phyloP scores from a whole-genome alignment of 2,797 vertebrate genomes.

The Gila robusta region DNA sequence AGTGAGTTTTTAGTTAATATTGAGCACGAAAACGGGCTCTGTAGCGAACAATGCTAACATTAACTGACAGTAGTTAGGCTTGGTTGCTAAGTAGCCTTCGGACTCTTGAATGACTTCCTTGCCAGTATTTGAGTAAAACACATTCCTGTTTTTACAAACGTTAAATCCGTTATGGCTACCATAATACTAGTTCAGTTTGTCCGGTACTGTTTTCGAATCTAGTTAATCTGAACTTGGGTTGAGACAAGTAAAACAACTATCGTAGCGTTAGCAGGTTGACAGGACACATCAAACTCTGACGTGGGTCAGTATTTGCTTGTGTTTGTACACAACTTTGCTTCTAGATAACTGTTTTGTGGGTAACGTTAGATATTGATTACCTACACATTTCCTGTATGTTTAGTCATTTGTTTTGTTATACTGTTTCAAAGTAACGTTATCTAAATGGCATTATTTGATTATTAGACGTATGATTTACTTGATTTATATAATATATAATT shows the following conservation, averaged over 20 bases:
- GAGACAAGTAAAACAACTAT: background rate
- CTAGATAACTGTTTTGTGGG: background rate
- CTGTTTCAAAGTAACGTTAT: background rate
- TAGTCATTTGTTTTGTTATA: background rate
- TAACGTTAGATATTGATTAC: background rate
- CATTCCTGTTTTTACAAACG: background rate
- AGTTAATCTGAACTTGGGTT: background rate
- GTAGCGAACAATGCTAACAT: constrained; percentile 5
- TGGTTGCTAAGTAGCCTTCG: constrained; percentile 36
- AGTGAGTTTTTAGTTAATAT: background rate
- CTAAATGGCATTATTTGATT: background rate
- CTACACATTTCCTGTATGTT: background rate
- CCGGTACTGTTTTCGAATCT: background rate
- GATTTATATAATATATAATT: background rate
- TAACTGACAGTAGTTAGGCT: constrained; percentile 17
- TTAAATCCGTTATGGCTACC: background rate
- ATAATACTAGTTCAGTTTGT: background rate
- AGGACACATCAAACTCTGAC: constrained; percentile 21
- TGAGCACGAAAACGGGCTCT: background rate
- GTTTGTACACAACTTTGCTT: background rate
- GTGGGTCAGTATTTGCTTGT: background rate
- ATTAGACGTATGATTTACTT: background rate
- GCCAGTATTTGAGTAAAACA: background rate
- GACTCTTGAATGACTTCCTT: background rate
- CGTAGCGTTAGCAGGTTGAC: constrained; percentile 39